Evolutionary conservation across 64 coral and sea anemone genomes (phyloP), one percentile per base, ranked within the genome.

Genomic region (Montipora capricornis): DNA sequence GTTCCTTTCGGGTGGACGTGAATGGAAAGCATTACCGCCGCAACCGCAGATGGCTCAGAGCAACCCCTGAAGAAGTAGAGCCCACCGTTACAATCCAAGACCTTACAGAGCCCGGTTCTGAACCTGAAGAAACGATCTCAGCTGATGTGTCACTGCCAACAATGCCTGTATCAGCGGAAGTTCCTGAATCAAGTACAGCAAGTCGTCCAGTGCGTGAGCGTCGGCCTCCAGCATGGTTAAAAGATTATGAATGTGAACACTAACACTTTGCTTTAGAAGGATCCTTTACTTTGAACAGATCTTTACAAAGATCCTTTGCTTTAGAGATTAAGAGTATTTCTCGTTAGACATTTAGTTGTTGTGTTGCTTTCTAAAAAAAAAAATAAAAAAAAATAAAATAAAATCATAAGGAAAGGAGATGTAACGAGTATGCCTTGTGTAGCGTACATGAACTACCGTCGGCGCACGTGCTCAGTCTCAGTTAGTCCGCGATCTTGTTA

Each of bases 191-290:
- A 78, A 14, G 37, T 15, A 48, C 76, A 49, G 47, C 44, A 78
- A 50, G 44, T 78, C 76, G 76, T 78, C 76, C 76, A 48, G 44
- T 48, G 76, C 76, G 76, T 47, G 76, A 78, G 12, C 76, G 48
- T 44, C 47, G 76, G 20, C 76, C 76, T 0, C 76, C 76, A 78
- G 7, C 37, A 14, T 78, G 76, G 76, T 50, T 78, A 48, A 78
- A 78, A 78, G 76, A 78, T 78, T 78, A 48, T 46, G 48, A 78
- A 44, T 78, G 76, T 49, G 37, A 19, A 78, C 76, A 78, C 47
- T 78, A 44, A 78, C 44, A 49, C 13, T 78, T 47, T 78, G 76
- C 76, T 44, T 78, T 78, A 44, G 12, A 50, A 71, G 68, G 68
- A 71, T 71, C 68, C 68, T 78, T 78, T 78, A 53, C 20, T 78